Conservation (phyloP, 2,797 vertebrate genomes). For the Syncerus caffer region DNA sequence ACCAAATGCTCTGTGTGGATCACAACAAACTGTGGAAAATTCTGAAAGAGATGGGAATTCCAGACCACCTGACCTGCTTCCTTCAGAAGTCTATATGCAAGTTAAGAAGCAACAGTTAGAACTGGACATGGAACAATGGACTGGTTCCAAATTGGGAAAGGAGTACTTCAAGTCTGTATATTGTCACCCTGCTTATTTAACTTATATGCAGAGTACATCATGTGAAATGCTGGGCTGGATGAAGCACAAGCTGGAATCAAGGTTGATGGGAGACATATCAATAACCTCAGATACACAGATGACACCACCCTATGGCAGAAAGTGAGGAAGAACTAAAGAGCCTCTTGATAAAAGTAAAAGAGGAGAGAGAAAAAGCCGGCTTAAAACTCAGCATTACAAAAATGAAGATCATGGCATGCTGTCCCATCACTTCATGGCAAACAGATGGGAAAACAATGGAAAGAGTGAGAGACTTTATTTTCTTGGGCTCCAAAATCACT, state of each 20-base stretch:
- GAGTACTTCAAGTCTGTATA: background rate
- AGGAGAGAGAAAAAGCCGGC: background rate
- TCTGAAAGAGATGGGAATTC: background rate
- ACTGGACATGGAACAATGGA: background rate
- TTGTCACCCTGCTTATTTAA: background rate
- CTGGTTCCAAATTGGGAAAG: background rate
- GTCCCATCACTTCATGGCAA: background rate
- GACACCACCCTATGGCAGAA: background rate
- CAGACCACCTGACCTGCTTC: background rate
- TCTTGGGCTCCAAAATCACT: background rate
- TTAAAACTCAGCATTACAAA: background rate
- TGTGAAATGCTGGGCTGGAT: background rate
- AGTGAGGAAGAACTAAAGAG: background rate
- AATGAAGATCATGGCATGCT: background rate
- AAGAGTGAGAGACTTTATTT: background rate
- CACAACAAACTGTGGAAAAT: background rate
- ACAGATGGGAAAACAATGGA: background rate
- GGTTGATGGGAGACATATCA: background rate
- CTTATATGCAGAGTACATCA: background rate
- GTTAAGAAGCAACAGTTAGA: background rate
- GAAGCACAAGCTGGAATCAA: background rate
- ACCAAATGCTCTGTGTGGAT: background rate
- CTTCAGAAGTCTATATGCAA: background rate
- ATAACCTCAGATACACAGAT: background rate
- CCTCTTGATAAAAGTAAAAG: background rate